Evolutionary conservation across 2,113 vertebrate species (phyloP).

Genomic region (Tragulus kanchil): DNA sequence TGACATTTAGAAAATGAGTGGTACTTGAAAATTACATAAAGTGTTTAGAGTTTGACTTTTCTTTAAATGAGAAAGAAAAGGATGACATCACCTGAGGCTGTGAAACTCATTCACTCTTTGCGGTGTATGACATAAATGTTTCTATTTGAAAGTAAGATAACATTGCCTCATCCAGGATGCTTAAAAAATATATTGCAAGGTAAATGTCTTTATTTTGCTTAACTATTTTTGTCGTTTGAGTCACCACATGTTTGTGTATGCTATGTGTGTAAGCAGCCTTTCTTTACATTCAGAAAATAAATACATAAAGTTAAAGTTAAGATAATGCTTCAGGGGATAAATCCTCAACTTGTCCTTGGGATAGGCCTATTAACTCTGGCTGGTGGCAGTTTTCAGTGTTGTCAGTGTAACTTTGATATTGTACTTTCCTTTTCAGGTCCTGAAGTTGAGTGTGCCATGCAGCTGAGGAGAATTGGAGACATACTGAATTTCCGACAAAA

Average conservation of each 20-base stretch:
- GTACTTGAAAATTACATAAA: neutral
- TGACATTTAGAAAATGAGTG: neutral
- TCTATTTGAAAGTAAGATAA: neutral
- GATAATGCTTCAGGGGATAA: neutral
- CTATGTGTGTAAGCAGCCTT: neutral
- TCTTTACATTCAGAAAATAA: conserved; percentile 3
- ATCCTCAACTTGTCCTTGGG: neutral
- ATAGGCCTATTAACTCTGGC: neutral
- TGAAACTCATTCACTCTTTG: neutral
- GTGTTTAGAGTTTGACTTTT: neutral
- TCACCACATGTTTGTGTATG: neutral
- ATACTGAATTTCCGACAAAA: conserved; percentile 85
- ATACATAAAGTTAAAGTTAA: neutral
- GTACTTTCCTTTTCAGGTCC: conserved; percentile 73
- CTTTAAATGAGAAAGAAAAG: neutral
- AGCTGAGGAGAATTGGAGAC: conserved; percentile 87
- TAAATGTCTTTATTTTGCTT: neutral
- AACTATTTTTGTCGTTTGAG: neutral
- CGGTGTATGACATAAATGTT: neutral
- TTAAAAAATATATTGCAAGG: neutral
- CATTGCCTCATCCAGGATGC: neutral
- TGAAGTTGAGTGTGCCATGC: conserved; percentile 80
- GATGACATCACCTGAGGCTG: neutral
- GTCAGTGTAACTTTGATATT: neutral
- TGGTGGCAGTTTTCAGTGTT: neutral